Evolutionary conservation across 2,888 invertebrate genomes (phyloP), one percentile per base, ranked within the genome.

Genomic region (Acrobasis repandana): DNA sequence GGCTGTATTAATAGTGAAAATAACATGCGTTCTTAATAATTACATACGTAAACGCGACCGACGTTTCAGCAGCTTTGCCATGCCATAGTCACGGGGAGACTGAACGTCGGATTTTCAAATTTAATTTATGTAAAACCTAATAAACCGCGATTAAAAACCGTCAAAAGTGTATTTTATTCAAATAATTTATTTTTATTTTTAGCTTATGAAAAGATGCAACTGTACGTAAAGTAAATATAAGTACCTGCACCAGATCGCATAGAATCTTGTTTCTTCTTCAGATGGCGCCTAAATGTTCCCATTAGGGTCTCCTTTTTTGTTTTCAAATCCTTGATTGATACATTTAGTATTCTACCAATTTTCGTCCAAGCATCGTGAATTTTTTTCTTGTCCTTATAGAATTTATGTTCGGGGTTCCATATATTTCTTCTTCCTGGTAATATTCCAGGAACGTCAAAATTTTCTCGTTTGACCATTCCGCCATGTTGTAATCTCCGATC

Each of bases 371-470:
- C 56, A 56, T 56, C 56, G 56, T 43, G 16, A 63, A 60, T 56
- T 66, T 66, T 66, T 62, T 67, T 66, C 62, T 63, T 67, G 61
- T 67, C 61, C 61, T 65, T 66, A 62, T 66, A 64, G 62, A 62
- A 61, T 62, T 54, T 54, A 54, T 54, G 54, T 54, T 36, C 36
- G 54, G 64, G 61, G 57, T 67, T 64, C 64, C 63, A 67, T 61
- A 65, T 50, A 50, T 20, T 50, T 50, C 50, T 50, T 65, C 60
- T 62, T 62, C 57, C 60, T 64, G 64, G 34, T 34, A 61, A 63
- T 65, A 62, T 65, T 63, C 65, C 62, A 65, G 62, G 62, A 65
- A 65, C 60, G 61, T 62, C 61, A 66, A 62, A 62, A 61, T 66
- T 62, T 60, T 61, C 63, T 64, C 60, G 61, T 63, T 64, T 61